Conservation (phyloP, 1,140 invertebrate species). For the Drosophila paulistorum region DNA sequence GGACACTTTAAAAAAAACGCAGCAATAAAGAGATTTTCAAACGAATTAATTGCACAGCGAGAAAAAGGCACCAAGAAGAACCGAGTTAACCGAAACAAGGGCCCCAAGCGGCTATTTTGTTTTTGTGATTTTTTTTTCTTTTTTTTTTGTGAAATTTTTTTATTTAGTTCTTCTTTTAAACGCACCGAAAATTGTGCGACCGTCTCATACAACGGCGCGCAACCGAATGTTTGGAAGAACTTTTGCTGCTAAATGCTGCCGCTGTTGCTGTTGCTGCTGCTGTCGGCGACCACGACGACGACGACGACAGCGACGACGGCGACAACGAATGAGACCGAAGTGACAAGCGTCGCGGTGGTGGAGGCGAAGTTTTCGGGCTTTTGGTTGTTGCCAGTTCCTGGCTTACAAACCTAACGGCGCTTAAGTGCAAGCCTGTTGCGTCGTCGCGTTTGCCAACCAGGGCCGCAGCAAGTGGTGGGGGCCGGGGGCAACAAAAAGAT, state of each 20-base stretch:
- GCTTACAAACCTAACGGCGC: conserved; percentile 32
- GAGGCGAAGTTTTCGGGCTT: conserved; percentile 47
- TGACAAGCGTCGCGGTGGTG: conserved; percentile 28
- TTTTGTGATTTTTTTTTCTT: background rate
- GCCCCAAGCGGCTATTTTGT: conserved; percentile 29
- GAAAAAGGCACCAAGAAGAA: conserved; percentile 21
- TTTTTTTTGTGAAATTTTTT: background rate
- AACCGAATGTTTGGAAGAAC: conserved; percentile 78
- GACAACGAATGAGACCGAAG: conserved; percentile 37
- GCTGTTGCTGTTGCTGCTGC: conserved; percentile 39
- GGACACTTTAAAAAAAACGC: conserved; percentile 54
- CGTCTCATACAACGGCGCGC: conserved; percentile 80
- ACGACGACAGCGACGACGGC: conserved; percentile 35
- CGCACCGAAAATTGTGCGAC: conserved; percentile 79
- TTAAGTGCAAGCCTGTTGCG: conserved; percentile 66
- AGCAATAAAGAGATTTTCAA: conserved; percentile 19
- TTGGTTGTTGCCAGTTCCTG: conserved; percentile 38
- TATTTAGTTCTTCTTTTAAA: conserved; percentile 17
- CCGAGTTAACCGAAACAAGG: conserved; percentile 19
- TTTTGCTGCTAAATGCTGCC: conserved; percentile 38
- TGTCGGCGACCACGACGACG: conserved; percentile 45
- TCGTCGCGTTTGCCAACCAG: conserved; percentile 21
- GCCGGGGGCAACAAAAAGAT: too few species aligned
- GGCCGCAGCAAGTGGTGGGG: background rate
- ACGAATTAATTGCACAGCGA: conserved; percentile 23